A percentile compares a stretch with the other conserved stretches of the same genome.
These are phyloP conservation scores for Drosophila kuntzei DNA, from an alignment of 2,888 invertebrate genomes.

Conservation along the genomic window DNA sequence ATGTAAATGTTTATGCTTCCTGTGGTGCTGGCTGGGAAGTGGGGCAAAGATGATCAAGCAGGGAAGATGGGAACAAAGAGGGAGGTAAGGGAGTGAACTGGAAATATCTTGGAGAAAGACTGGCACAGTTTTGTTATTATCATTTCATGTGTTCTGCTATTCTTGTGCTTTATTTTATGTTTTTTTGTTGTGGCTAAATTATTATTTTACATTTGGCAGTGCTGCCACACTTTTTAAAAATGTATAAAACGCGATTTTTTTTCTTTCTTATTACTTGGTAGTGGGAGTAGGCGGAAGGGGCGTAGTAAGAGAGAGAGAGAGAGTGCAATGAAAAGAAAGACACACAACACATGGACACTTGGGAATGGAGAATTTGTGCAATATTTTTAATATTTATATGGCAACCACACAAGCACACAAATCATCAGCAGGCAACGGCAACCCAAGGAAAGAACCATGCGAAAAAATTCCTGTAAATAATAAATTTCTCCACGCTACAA, in stretches of 20 bases:
- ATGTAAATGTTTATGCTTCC: conserved; percentile 77
- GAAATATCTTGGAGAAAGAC: conserved; percentile 47
- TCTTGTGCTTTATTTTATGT: conserved; percentile 35
- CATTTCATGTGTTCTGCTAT: conserved; percentile 52
- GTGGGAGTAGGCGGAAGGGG: conserved; percentile 14
- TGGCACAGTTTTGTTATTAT: conserved; percentile 72
- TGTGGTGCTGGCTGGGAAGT: conserved; percentile 35
- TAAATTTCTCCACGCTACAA: conserved; percentile 65
- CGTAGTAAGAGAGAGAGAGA: not conserved
- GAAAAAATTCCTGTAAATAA: conserved; percentile 76
- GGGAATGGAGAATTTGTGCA: conserved; percentile 72
- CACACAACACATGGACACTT: conserved; percentile 49
- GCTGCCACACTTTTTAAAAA: conserved; percentile 77
- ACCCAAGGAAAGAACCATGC: conserved; percentile 51
- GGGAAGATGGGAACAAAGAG: not conserved
- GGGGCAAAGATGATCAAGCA: not conserved
- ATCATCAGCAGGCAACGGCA: conserved; percentile 74
- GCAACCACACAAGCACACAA: conserved; percentile 79
- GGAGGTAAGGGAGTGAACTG: conserved; percentile 7
- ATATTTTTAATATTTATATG: conserved; percentile 81
- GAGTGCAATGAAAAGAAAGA: conserved; percentile 31
- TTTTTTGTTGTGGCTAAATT: conserved; percentile 53
- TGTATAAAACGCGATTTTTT: conserved; percentile 74
- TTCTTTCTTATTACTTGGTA: conserved; percentile 38
- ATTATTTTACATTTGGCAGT: conserved; percentile 70